Evolutionary conservation across 2,113 vertebrate genomes (phyloP).

Genomic region (Pluvianellus socialis): DNA sequence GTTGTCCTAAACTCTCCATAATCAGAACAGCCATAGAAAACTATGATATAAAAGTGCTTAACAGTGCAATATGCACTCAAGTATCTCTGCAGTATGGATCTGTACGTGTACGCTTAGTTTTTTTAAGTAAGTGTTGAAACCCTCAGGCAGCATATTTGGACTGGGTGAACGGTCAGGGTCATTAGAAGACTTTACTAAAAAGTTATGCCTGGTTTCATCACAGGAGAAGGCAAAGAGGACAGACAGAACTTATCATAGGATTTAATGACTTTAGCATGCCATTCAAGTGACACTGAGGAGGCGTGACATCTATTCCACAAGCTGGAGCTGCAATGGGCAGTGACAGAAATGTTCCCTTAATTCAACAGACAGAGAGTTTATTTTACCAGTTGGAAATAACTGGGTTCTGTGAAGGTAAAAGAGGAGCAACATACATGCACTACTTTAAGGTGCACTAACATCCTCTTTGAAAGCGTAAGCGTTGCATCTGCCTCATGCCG

Average conservation of each 20-base stretch:
- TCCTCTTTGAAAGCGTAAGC: background rate
- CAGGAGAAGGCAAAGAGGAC: background rate
- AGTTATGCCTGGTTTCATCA: background rate
- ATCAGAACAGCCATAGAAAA: background rate
- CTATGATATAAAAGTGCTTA: background rate
- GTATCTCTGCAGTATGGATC: background rate
- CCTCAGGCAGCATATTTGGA: background rate
- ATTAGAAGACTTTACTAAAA: background rate
- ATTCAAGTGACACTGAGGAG: background rate
- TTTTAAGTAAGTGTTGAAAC: background rate
- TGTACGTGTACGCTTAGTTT: background rate
- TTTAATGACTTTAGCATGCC: background rate
- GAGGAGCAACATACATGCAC: background rate
- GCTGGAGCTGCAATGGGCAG: background rate
- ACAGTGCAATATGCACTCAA: background rate
- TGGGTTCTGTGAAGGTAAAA: background rate
- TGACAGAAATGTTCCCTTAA: background rate
- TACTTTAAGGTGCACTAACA: background rate
- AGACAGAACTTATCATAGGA: background rate
- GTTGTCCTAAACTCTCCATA: background rate
- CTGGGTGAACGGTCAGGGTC: background rate
- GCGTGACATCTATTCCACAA: slow-evolving; percentile 2
- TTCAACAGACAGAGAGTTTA: background rate
- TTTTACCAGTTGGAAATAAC: background rate
- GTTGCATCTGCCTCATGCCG: background rate